These are phyloP conservation scores for Nycticryphes semicollaris DNA, from an alignment of 2,113 vertebrate genomes.

Conservation along the genomic window DNA sequence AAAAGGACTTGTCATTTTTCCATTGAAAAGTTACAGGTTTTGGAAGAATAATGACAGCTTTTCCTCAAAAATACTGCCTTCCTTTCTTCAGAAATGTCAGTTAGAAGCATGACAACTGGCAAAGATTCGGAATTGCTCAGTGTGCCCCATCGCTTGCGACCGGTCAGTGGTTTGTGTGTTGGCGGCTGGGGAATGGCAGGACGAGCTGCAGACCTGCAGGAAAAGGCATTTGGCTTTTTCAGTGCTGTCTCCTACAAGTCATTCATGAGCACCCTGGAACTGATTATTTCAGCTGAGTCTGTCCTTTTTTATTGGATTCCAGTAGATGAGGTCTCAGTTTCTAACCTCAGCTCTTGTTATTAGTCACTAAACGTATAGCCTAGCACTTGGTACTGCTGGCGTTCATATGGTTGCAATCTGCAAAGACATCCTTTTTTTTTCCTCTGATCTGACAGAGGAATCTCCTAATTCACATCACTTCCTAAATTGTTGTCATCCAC, in stretches of 20 bases:
- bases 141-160: neutral
- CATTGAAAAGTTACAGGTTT: neutral
- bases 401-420: neutral
- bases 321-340: neutral
- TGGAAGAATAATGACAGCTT: neutral
- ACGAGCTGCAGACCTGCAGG: neutral
- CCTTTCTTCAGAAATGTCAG: neutral
- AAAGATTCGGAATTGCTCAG: neutral
- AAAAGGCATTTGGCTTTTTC: neutral
- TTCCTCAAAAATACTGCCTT: neutral
- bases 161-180: neutral
- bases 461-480: neutral
- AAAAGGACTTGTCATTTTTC: neutral
- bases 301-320: neutral
- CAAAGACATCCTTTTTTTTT: neutral
- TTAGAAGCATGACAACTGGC: neutral
- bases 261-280: neutral
- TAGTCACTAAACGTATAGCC: neutral
- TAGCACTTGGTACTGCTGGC: neutral
- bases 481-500: neutral
- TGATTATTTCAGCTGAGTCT: neutral
- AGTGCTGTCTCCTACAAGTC: neutral
- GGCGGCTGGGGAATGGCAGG: neutral
- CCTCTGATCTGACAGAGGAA: neutral
- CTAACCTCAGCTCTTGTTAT: neutral